Percentiles rank a stretch among this genome's conserved stretches.
These are phyloP conservation scores for Microtus agrestis DNA, from an alignment of 2,797 vertebrate species.

Conservation along the genomic window DNA sequence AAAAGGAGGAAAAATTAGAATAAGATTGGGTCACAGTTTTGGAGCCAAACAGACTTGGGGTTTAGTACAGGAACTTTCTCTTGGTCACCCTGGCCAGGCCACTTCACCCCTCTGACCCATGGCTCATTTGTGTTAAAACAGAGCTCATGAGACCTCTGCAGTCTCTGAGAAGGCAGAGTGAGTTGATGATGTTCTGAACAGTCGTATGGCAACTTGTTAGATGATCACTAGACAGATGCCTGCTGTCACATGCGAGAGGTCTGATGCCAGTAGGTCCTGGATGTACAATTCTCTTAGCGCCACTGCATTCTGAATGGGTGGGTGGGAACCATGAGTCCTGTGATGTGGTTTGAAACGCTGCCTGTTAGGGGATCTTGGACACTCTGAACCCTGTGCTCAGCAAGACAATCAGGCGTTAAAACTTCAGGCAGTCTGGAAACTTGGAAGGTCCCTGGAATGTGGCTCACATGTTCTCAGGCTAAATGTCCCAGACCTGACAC, in stretches of 20 bases:
- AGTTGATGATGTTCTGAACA: neutral
- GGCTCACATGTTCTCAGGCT: neutral
- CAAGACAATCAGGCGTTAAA: neutral
- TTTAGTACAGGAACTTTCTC: neutral
- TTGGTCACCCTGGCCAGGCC: neutral
- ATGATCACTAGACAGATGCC: accelerated
- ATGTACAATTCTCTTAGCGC: accelerated
- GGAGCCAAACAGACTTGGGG: neutral
- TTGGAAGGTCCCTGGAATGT: neutral
- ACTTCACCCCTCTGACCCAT: neutral
- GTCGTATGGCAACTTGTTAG: accelerated
- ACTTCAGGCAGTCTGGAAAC: neutral
- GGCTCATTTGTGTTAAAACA: neutral
- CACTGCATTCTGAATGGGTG: neutral
- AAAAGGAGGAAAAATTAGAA: neutral
- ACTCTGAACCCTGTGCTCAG: neutral
- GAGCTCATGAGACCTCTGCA: accelerated
- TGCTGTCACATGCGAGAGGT: neutral
- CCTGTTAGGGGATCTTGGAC: neutral
- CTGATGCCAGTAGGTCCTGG: accelerated
- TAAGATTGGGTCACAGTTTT: neutral
- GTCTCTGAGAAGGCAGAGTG: neutral
- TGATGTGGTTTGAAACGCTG: neutral
- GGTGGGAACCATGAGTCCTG: neutral
- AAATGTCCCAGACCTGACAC: neutral